These are phyloP conservation scores for Hypsibius dujardini DNA, from an alignment of 1,140 invertebrate genomes.

Conservation along the genomic window DNA sequence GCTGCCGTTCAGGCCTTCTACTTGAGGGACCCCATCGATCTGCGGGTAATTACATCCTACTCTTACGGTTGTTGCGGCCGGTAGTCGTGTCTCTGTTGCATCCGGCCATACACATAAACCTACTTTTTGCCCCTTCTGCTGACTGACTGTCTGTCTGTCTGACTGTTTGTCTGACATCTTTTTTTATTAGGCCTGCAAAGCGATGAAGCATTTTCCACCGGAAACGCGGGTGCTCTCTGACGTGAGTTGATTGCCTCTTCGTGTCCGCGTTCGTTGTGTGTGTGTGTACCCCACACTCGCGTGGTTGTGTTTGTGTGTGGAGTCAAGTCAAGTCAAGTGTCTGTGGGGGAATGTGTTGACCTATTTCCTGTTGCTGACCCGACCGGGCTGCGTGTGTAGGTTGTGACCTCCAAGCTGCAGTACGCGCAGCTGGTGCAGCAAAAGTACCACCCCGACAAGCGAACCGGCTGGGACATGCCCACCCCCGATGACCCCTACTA, in stretches of 20 bases:
- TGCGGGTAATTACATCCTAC: conserved; percentile 28
- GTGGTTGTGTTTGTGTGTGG: too few relatives aligned
- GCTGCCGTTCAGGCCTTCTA: conserved; percentile 65
- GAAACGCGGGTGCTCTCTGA: conserved; percentile 51
- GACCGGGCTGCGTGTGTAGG: conserved; percentile 25
- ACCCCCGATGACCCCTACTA: conserved; percentile 42
- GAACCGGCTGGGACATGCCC: conserved; percentile 57
- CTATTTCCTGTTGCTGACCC: too few relatives aligned
- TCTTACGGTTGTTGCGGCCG: not conserved
- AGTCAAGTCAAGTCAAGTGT: too few relatives aligned
- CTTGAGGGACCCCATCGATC: conserved; percentile 48
- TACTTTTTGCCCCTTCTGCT: too few relatives aligned
- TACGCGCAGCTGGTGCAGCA: conserved; percentile 75
- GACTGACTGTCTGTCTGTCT: too few relatives aligned
- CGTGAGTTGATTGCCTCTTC: conserved; percentile 35
- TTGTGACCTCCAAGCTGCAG: conserved; percentile 62
- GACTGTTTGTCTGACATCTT: conserved; percentile 18
- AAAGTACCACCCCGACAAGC: conserved; percentile 54
- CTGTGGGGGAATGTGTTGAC: too few relatives aligned
- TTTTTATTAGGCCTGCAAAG: conserved; percentile 50
- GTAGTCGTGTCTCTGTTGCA: not conserved
- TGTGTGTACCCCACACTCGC: too few relatives aligned
- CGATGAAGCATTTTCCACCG: conserved; percentile 60
- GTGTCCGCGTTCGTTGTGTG: too few relatives aligned
- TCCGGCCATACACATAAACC: too few relatives aligned